Conservation (phyloP, 2,113 vertebrate species). For the Odocoileus hemionus region DNA sequence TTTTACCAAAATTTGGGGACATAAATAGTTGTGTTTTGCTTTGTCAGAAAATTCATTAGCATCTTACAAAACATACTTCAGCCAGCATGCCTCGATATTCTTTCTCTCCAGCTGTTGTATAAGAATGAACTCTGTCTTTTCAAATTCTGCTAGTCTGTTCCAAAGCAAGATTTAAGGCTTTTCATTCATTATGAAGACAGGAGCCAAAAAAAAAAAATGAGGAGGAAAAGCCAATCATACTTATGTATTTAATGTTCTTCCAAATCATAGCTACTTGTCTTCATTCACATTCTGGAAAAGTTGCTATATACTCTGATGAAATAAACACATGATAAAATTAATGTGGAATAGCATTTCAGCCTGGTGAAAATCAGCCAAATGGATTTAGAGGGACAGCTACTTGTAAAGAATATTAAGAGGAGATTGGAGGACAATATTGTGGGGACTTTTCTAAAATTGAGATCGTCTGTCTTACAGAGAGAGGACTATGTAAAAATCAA, state of each 20-base stretch:
- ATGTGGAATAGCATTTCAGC: constrained; percentile 3
- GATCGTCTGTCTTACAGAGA: background rate
- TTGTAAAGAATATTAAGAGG: background rate
- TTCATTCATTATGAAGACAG: background rate
- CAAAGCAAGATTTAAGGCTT: background rate
- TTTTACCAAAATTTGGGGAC: background rate
- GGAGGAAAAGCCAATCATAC: background rate
- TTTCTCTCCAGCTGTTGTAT: background rate
- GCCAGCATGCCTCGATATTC: background rate
- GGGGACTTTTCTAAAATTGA: background rate
- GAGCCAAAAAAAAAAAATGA: background rate
- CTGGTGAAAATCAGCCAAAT: background rate
- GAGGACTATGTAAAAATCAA: background rate
- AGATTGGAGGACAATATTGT: background rate
- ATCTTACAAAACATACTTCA: background rate
- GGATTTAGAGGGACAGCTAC: background rate
- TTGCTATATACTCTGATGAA: background rate
- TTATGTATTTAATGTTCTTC: background rate
- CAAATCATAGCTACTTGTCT: background rate
- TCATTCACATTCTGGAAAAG: background rate
- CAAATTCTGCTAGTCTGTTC: background rate
- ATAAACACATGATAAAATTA: background rate
- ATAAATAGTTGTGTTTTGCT: background rate
- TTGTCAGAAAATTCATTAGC: background rate
- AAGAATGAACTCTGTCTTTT: background rate